Percentiles rank a stretch among this genome's conserved stretches.
These are phyloP conservation scores for Ceratothoa steindachneri DNA, from an alignment of 2,888 invertebrate species.

Conservation along the genomic window DNA sequence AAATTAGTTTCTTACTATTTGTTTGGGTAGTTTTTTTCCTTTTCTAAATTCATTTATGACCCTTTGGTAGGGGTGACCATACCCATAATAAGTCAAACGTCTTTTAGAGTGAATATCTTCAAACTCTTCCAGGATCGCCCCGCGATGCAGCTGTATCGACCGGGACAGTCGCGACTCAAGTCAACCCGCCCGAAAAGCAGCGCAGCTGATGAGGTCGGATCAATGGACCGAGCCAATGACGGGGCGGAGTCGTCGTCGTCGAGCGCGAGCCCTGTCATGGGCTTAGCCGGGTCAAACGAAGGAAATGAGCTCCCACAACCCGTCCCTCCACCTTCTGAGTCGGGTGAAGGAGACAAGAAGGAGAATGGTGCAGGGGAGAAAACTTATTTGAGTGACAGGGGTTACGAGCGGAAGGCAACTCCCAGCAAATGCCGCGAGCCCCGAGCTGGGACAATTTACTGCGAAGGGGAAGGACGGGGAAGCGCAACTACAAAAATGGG, in stretches of 20 bases:
- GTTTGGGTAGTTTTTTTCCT: too few relatives aligned
- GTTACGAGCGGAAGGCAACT: not conserved
- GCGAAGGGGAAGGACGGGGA: not conserved
- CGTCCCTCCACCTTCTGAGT: not conserved
- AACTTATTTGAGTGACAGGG: not conserved
- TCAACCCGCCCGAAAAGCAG: conserved; percentile 23
- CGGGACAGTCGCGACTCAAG: conserved; percentile 73
- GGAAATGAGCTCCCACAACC: not conserved
- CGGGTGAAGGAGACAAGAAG: not conserved
- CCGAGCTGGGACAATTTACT: not conserved
- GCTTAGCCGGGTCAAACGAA: not conserved
- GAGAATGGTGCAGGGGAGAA: not conserved
- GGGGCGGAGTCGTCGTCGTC: conserved; percentile 38
- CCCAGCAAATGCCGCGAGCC: not conserved
- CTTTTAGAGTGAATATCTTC: too few relatives aligned
- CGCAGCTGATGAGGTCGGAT: not conserved
- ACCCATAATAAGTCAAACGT: too few relatives aligned
- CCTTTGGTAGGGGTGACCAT: too few relatives aligned
- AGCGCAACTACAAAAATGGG: not conserved
- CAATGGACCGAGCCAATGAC: conserved; percentile 23
- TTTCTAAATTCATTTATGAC: too few relatives aligned
- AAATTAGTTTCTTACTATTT: too few relatives aligned
- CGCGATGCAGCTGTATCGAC: conserved; percentile 82
- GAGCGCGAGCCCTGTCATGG: conserved; percentile 44
- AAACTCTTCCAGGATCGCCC: conserved; percentile 81